Percentiles rank a stretch among this genome's conserved stretches.
These are phyloP conservation scores for Diloba caeruleocephala DNA, from an alignment of 2,888 invertebrate genomes.

Conservation along the genomic window DNA sequence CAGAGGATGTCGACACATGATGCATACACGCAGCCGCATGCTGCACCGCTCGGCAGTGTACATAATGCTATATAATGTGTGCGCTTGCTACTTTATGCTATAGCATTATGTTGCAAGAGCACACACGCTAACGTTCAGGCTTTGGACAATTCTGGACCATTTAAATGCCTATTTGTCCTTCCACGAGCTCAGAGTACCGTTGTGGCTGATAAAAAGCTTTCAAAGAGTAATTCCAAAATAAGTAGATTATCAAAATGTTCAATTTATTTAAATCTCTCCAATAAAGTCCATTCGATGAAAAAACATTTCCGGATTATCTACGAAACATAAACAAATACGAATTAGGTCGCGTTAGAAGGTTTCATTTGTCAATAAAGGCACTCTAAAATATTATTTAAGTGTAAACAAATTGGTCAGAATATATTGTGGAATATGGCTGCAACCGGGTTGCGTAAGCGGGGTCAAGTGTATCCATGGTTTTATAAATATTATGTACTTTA, in stretches of 20 bases:
- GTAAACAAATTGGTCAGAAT: slow-evolving; percentile 23
- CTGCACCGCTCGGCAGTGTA: too few relatives aligned
- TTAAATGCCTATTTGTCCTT: too few relatives aligned
- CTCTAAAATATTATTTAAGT: slow-evolving; percentile 36
- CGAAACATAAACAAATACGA: slow-evolving; percentile 27
- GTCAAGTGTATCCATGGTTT: neutral
- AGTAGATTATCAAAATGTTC: neutral
- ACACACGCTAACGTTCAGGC: too few relatives aligned
- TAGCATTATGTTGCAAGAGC: too few relatives aligned
- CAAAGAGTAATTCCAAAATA: neutral
- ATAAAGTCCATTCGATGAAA: slow-evolving; percentile 14
- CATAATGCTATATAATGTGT: too few relatives aligned
- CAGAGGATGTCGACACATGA: too few relatives aligned
- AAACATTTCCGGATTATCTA: slow-evolving; percentile 15
- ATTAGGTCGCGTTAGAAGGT: slow-evolving; percentile 25
- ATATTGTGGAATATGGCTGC: neutral
- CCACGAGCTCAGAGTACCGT: too few relatives aligned
- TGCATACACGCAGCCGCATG: too few relatives aligned
- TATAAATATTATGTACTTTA: slow-evolving; percentile 1
- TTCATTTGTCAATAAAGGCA: slow-evolving; percentile 35
- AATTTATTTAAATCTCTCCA: neutral
- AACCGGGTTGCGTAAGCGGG: slow-evolving; percentile 5
- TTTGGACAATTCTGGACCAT: too few relatives aligned
- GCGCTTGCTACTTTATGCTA: too few relatives aligned
- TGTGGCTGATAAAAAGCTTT: too few relatives aligned